Evolutionary conservation across 2,797 vertebrate genomes (phyloP).

Genomic region (Gobio occitaniae): DNA sequence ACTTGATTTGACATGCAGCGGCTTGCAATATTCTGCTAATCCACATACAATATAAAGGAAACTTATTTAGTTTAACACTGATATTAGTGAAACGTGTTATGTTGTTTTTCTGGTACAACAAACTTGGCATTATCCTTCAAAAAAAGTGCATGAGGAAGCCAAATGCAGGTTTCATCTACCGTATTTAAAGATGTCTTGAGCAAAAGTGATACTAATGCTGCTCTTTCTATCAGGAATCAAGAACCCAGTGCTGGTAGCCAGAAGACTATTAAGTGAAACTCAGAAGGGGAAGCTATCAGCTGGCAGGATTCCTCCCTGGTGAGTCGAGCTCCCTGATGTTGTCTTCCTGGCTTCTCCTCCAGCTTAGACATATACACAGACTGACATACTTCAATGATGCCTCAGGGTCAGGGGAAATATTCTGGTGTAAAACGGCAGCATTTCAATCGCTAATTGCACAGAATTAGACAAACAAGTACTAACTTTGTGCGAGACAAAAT

Average conservation of each 20-base stretch:
- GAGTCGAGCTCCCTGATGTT: conserved; percentile 68
- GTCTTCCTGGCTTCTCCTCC: background rate
- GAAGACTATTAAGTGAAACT: conserved; percentile 94
- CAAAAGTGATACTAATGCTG: conserved; percentile 15
- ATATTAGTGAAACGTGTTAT: background rate
- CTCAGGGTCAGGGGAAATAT: background rate
- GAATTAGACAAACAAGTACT: background rate
- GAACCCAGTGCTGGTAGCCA: conserved; percentile 97
- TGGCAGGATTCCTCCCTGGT: conserved; percentile 99
- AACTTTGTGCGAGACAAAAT: background rate
- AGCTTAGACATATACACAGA: background rate
- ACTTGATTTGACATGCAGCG: background rate
- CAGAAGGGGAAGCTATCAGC: conserved; percentile 99
- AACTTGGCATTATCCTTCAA: background rate
- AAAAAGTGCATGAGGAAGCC: background rate
- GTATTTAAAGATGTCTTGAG: background rate
- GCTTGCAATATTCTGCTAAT: background rate
- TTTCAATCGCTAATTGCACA: background rate
- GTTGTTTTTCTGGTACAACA: background rate
- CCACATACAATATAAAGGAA: background rate
- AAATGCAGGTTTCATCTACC: background rate
- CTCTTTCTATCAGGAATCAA: conserved; percentile 85
- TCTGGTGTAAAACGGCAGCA: background rate
- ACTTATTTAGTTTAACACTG: background rate
- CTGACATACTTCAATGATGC: background rate